These are phyloP conservation scores for Papilio elwesi DNA, from an alignment of 2,888 invertebrate species.

Conservation along the genomic window DNA sequence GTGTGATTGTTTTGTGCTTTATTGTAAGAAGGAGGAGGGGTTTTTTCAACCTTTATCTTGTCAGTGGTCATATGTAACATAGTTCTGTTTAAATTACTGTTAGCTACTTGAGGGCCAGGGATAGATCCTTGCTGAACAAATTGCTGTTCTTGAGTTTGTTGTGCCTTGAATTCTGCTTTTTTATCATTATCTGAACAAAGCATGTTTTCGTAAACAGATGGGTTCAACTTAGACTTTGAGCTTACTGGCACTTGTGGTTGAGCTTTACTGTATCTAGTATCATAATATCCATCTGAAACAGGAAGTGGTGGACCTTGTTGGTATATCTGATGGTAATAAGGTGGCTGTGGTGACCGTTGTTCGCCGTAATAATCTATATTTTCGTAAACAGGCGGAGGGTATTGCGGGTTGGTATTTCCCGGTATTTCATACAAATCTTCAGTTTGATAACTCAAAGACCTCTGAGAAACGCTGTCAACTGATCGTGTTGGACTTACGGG, in stretches of 20 bases:
- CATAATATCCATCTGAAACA: constrained; percentile 78
- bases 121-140: constrained; percentile 75
- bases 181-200: constrained; percentile 75
- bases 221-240: constrained; percentile 70
- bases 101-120: constrained; percentile 77
- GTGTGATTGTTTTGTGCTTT: constrained; percentile 65
- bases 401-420: constrained; percentile 69
- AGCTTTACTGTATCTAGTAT: constrained; percentile 87
- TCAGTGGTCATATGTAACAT: constrained; percentile 68
- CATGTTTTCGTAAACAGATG: constrained; percentile 80
- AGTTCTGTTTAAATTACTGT: constrained; percentile 63
- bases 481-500: constrained; percentile 85
- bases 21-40: constrained; percentile 80
- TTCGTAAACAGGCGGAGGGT: constrained; percentile 87
- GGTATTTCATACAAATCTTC: constrained; percentile 79
- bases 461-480: constrained; percentile 85
- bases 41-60: constrained; percentile 80
- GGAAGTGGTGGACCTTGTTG: constrained; percentile 73
- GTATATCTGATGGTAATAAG: constrained; percentile 86
- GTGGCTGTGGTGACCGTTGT: constrained; percentile 82
- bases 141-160: constrained; percentile 66
- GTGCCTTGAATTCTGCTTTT: constrained; percentile 69
- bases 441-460: constrained; percentile 80
- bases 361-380: constrained; percentile 92
- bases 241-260: constrained; percentile 91